phyloP scores from a whole-genome alignment of 2,113 vertebrate species.

The Solenodon paradoxus region DNA sequence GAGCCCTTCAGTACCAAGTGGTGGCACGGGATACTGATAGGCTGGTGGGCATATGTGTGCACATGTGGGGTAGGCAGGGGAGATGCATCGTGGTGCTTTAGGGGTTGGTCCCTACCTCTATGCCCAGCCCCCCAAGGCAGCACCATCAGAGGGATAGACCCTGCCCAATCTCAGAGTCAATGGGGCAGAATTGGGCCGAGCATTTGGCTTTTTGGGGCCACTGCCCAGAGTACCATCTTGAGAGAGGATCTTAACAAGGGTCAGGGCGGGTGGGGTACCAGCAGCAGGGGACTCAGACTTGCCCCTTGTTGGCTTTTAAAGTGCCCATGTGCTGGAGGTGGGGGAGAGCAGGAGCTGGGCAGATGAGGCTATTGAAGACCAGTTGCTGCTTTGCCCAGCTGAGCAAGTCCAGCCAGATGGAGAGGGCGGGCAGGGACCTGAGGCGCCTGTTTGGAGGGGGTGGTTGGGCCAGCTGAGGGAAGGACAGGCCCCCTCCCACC shows the following conservation, averaged over 20 bases:
- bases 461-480: background rate
- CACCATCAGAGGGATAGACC: background rate
- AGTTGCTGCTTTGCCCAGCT: background rate
- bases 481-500: background rate
- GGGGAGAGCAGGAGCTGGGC: background rate
- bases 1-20: background rate
- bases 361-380: background rate
- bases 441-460: background rate
- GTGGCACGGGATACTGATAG: rapidly evolving
- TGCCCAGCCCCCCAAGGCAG: no score
- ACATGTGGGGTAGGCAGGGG: no score
- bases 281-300: background rate
- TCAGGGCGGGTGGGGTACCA: background rate
- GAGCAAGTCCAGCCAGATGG: background rate
- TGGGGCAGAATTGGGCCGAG: background rate
- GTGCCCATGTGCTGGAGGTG: background rate
- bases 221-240: background rate
- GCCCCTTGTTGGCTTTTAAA: background rate
- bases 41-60: background rate
- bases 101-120: background rate
- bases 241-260: background rate
- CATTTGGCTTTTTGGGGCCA: background rate
- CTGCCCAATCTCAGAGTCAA: background rate
- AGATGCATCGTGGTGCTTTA: rapidly evolving
- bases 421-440: background rate